Conservation (phyloP, 2,113 vertebrate species). For the Nesoenas mayeri region DNA sequence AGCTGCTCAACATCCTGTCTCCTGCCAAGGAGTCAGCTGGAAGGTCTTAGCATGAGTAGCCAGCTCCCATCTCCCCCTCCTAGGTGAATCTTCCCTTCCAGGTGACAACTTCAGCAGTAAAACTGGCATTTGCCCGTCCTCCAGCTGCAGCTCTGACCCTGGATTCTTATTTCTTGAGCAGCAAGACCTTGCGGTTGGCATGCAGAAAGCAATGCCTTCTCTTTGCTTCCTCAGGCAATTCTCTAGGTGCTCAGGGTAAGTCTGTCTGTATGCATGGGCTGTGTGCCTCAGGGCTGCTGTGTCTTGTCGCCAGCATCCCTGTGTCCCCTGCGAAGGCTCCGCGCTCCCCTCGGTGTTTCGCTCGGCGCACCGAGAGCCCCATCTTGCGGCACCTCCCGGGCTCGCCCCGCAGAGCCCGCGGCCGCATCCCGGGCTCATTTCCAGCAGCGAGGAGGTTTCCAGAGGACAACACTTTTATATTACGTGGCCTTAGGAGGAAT, state of each 20-base stretch:
- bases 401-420: not conserved
- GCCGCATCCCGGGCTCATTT: fast-evolving
- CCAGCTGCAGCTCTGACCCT: not conserved
- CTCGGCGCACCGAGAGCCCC: not conserved
- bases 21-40: not conserved
- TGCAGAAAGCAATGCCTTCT: fast-evolving
- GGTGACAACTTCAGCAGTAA: not conserved
- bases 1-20: not conserved
- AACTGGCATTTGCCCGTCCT: fast-evolving
- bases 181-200: fast-evolving
- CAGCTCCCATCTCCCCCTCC: not conserved
- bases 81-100: not conserved
- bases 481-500: fast-evolving
- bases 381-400: not conserved
- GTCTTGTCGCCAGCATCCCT: fast-evolving
- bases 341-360: fast-evolving
- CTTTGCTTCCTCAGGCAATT: not conserved
- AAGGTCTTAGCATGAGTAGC: not conserved
- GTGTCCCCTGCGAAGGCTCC: not conserved
- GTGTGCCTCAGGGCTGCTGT: fast-evolving
- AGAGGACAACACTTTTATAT: fast-evolving
- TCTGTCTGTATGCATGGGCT: fast-evolving
- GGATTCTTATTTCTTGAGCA: fast-evolving
- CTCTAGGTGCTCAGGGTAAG: not conserved
- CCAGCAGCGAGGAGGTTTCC: fast-evolving